Conservation (phyloP, 2,888 invertebrate genomes). For the Perizoma flavofasciatum region DNA sequence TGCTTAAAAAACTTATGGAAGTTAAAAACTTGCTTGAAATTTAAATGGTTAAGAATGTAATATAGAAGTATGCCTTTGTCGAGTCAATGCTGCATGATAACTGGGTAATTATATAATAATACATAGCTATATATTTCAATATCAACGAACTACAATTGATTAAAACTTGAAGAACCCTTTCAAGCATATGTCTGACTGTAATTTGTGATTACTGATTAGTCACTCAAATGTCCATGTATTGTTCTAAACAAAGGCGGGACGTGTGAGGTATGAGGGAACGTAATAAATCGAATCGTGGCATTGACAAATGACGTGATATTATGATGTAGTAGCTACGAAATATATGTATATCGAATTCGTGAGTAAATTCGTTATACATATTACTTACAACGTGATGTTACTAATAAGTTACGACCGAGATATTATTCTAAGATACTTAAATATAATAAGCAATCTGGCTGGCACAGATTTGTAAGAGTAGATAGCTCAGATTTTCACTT, state of each 20-base stretch:
- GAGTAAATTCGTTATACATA: too few species aligned
- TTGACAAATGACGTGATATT: constrained; percentile 23
- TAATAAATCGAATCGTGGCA: constrained; percentile 5
- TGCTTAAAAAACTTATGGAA: not conserved
- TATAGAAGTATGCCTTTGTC: constrained; percentile 9
- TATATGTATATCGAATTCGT: constrained; percentile 3
- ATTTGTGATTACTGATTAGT: too few species aligned
- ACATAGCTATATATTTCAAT: not conserved
- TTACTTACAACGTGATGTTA: constrained; percentile 22
- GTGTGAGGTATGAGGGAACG: not conserved
- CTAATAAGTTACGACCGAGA: constrained; percentile 8
- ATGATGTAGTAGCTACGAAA: constrained; percentile 11
- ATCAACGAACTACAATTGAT: constrained; percentile 1
- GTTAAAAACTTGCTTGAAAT: constrained; percentile 10
- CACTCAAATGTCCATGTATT: too few species aligned
- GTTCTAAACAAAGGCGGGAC: too few species aligned
- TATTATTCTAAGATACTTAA: constrained; percentile 6
- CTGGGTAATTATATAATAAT: constrained; percentile 1
- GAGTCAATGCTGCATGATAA: constrained; percentile 7
- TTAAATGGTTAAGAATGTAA: not conserved
- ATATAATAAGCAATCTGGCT: constrained; percentile 48
- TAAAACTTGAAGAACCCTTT: too few species aligned
- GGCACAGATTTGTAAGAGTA: constrained; percentile 47
- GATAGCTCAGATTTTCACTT: constrained; percentile 31
- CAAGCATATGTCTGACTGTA: too few species aligned